Base-by-base conservation (phyloP, 1,140 invertebrate genomes). In the Penaeus chinensis region DNA sequence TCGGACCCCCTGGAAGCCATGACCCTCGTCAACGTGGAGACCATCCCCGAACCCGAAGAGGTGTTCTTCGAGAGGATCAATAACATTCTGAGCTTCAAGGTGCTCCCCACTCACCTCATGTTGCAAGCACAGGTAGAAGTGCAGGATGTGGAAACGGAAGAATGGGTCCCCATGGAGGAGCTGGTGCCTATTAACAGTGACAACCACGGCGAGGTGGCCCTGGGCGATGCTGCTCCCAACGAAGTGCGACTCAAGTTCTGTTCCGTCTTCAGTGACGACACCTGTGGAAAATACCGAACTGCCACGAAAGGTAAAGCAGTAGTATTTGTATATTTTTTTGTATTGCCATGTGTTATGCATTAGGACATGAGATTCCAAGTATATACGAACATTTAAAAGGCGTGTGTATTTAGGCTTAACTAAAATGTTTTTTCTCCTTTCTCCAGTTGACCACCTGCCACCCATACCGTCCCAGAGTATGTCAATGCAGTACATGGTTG, bases 1-100 rank as follows among this genome's bases (percentile, higher is more conserved):
- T 97, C 97, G 0, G 95, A 96, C 85, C 96, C 97, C 91, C 94
- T 96, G 1, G 93, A 94, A 19, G 95, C 94, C 10, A 95, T 95
- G 1, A 98, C 96, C 0, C 95, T 96, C 83, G 95, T 97, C 2
- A 96, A 97, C 87, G 94, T 96, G 89, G 91, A 92, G 0, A 91
- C 91, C 83, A 97, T 98, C 32, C 95, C 96, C 2, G 92, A 95
- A 0, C 96, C 97, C 0, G 93, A 96, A 85, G 94, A 96, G 19
- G 96, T 97, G 4, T 95, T 95, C 22, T 97, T 95, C 91, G 96
- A 97, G 90, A 96, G 96, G 0, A 94, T 94, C 89, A 94, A 95
- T 4, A 94, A 95, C 61, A 94, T 94, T 0, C 91, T 98, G 1
- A 94, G 95, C 11, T 96, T 98, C 89, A 95, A 95, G 91, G 95